phyloP scores from a whole-genome alignment of 2,888 invertebrate species.

The Pomacea canaliculata region DNA sequence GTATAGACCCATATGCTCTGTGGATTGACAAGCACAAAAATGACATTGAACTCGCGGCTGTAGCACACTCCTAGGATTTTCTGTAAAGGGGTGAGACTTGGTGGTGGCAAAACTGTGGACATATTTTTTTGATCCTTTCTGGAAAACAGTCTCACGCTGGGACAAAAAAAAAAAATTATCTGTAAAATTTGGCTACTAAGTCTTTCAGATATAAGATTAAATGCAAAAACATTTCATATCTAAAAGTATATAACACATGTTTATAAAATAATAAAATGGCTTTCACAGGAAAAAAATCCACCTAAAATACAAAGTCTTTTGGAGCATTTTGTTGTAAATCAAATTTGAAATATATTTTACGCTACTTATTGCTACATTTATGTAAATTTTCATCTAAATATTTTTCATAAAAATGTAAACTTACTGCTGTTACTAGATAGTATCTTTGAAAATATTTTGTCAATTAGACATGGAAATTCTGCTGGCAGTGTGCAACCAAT shows the following conservation, averaged over 20 bases:
- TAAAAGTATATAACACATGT: background rate
- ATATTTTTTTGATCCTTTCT: constrained; percentile 58
- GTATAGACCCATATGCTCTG: constrained; percentile 67
- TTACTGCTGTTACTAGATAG: too few relatives aligned
- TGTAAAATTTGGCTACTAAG: too few relatives aligned
- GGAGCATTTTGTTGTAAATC: too few relatives aligned
- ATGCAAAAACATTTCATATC: background rate
- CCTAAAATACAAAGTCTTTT: too few relatives aligned
- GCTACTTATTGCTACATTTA: too few relatives aligned
- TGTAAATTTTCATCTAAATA: too few relatives aligned
- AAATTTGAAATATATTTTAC: too few relatives aligned
- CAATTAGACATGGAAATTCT: too few relatives aligned
- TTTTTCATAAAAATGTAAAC: too few relatives aligned
- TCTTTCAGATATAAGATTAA: background rate
- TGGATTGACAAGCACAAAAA: constrained; percentile 62
- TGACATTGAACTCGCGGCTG: constrained; percentile 61
- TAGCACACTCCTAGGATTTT: constrained; percentile 61
- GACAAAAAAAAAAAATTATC: constrained; percentile 24
- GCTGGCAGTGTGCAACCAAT: too few relatives aligned
- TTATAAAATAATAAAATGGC: background rate
- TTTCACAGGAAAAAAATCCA: too few relatives aligned
- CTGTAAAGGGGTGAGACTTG: constrained; percentile 62
- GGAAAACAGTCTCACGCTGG: constrained; percentile 63
- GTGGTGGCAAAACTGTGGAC: constrained; percentile 67
- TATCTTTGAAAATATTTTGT: too few relatives aligned